A percentile compares a stretch with the other conserved stretches of the same genome.
These are phyloP conservation scores for Drosophila miranda DNA, from an alignment of 1,140 invertebrate species.

Conservation along the genomic window DNA sequence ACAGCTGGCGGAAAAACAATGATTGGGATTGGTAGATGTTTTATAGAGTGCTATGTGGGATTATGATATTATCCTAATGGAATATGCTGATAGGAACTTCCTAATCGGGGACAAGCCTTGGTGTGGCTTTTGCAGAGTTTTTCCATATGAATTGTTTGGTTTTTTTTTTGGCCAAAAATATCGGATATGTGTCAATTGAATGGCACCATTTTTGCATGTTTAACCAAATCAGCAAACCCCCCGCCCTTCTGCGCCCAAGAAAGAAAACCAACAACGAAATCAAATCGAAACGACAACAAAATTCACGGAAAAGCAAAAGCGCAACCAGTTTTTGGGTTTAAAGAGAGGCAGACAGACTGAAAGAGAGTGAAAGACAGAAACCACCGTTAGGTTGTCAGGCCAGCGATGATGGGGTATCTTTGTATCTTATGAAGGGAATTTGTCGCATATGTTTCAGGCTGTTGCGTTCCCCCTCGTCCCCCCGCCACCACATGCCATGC, in stretches of 20 bases:
- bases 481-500: background rate
- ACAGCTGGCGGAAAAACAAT: conserved; percentile 14
- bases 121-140: background rate
- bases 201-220: conserved; percentile 60
- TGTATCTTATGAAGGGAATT: conserved; percentile 55
- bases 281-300: conserved; percentile 23
- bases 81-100: background rate
- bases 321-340: conserved; percentile 57
- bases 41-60: background rate
- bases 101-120: too few species aligned
- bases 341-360: background rate
- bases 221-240: conserved; percentile 61
- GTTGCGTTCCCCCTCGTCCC: background rate
- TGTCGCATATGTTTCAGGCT: conserved; percentile 53
- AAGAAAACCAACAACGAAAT: conserved; percentile 23
- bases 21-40: too few species aligned
- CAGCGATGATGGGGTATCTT: conserved; percentile 2
- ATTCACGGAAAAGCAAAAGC: conserved; percentile 63
- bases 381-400: conserved; percentile 61
- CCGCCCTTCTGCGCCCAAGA: background rate
- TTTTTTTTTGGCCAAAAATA: conserved; percentile 1
- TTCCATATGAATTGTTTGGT: background rate
- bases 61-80: conserved; percentile 5
- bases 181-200: conserved; percentile 66
- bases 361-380: conserved; percentile 28